These are phyloP conservation scores for Drosophila repleta DNA, from an alignment of 1,140 invertebrate genomes.

Conservation along the genomic window DNA sequence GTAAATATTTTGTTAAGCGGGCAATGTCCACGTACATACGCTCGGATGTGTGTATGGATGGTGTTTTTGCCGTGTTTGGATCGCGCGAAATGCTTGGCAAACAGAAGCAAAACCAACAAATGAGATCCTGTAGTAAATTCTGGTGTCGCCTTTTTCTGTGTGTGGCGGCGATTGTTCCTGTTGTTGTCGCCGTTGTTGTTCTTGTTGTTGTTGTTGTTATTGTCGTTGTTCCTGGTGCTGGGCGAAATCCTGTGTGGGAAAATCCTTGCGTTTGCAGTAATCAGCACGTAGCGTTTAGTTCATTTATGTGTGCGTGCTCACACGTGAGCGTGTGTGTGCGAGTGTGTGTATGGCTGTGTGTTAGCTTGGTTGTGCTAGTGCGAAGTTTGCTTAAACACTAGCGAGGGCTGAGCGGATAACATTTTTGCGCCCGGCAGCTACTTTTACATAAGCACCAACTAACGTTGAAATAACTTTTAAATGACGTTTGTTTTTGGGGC, in stretches of 20 bases:
- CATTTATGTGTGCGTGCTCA: constrained; percentile 73
- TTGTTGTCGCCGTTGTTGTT: not conserved
- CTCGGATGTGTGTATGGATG: constrained; percentile 34
- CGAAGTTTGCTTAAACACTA: constrained; percentile 70
- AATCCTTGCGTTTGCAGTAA: constrained; percentile 81
- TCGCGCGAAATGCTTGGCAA: constrained; percentile 75
- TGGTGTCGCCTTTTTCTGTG: constrained; percentile 55
- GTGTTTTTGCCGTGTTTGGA: constrained; percentile 22
- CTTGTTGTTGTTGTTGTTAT: not conserved
- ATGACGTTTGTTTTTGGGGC: constrained; percentile 72
- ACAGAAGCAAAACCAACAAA: constrained; percentile 78
- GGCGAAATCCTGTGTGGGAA: constrained; percentile 34
- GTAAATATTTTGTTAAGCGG: constrained; percentile 79
- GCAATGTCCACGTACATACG: constrained; percentile 32
- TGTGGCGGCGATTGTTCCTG: not conserved
- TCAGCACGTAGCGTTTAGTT: constrained; percentile 78
- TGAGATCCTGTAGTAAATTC: constrained; percentile 74
- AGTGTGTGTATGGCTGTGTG: not conserved
- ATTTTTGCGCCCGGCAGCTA: constrained; percentile 52
- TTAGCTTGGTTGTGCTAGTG: constrained; percentile 32
- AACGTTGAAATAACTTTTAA: constrained; percentile 80
- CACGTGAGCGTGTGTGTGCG: constrained; percentile 24
- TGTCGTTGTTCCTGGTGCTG: constrained; percentile 1
- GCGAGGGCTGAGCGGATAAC: constrained; percentile 20
- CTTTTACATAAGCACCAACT: constrained; percentile 81